Conservation (phyloP, 2,797 vertebrate species). For the Synanceia verrucosa region DNA sequence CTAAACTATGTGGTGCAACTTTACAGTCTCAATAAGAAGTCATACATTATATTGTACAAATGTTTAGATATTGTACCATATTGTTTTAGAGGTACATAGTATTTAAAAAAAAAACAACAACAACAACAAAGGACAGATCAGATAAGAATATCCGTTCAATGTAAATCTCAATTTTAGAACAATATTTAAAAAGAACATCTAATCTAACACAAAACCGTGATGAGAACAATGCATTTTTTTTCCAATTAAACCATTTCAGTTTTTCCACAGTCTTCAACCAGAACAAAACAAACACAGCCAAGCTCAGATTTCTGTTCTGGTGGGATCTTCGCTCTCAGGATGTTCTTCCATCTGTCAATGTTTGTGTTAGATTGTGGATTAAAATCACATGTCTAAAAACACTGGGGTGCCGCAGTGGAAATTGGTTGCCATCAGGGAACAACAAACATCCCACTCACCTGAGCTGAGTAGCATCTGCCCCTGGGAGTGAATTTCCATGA, state of each 20-base stretch:
- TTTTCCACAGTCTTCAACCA: neutral
- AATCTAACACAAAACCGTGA: neutral
- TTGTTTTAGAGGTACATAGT: neutral
- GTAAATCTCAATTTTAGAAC: neutral
- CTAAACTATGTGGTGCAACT: neutral
- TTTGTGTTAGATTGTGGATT: neutral
- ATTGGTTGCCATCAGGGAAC: neutral
- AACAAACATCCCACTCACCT: constrained; percentile 47
- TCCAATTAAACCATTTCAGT: neutral
- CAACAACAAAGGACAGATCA: neutral
- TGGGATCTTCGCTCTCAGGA: constrained; percentile 11
- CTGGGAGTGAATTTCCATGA: constrained; percentile 65
- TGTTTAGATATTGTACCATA: neutral
- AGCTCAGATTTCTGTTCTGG: constrained; percentile 64
- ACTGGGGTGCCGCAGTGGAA: constrained; percentile 1
- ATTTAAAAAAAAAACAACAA: neutral
- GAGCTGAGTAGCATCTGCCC: constrained; percentile 56
- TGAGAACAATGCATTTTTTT: neutral
- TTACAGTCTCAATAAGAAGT: neutral
- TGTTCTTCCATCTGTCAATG: constrained; percentile 54
- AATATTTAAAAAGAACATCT: neutral
- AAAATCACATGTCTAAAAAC: neutral
- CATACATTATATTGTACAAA: neutral
- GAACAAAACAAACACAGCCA: neutral
- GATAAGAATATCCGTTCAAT: neutral